Evolutionary conservation across 2,888 invertebrate genomes (phyloP).

Genomic region (Heliconius charithonia): DNA sequence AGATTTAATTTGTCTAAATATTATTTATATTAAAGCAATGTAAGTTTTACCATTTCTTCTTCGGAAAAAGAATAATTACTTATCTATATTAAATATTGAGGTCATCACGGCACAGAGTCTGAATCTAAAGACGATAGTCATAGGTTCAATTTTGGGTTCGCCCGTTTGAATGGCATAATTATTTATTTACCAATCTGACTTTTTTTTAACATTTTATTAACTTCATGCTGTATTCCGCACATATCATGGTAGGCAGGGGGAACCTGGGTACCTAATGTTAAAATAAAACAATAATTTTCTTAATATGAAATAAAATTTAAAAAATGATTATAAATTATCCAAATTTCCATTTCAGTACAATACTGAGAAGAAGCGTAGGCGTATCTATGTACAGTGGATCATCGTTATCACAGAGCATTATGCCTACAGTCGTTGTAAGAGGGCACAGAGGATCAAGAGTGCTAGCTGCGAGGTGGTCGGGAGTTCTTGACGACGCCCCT

Average conservation of each 20-base stretch:
- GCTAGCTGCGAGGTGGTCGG: constrained; percentile 78
- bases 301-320: neutral
- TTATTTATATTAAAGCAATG: no score
- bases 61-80: no score
- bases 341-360: constrained; percentile 59
- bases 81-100: neutral
- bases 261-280: no score
- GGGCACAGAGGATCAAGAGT: constrained; percentile 76
- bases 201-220: no score
- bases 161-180: no score
- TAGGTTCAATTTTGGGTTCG: neutral
- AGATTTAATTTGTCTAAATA: neutral
- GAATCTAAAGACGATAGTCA: no score
- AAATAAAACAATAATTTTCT: no score
- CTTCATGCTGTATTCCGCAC: no score
- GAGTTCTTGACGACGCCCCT: constrained; percentile 75
- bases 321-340: neutral
- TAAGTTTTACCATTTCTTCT: no score
- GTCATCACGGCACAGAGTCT: neutral
- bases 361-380: constrained; percentile 72
- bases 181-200: no score
- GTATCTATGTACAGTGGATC: constrained; percentile 78
- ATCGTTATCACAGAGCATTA: constrained; percentile 59
- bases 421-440: constrained; percentile 76
- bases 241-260: no score